Conservation (phyloP, 2,797 vertebrate species). For the Macropodus opercularis region DNA sequence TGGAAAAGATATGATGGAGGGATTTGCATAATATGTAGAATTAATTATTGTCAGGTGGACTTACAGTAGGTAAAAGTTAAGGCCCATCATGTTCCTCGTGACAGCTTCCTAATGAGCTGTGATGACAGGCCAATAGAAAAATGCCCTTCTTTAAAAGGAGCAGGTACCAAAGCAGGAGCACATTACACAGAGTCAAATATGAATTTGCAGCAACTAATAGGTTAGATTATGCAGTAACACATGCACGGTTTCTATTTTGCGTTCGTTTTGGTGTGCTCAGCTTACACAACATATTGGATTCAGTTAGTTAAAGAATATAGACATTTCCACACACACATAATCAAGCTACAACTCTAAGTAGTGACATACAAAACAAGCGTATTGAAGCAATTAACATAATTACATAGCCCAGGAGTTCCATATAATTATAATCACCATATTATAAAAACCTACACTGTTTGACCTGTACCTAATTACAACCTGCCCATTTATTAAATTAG, state of each 20-base stretch:
- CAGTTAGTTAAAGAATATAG: neutral
- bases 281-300: constrained; percentile 23
- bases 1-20: constrained; percentile 9
- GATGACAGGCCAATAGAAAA: constrained; percentile 23
- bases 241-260: too few species aligned
- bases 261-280: constrained; percentile 14
- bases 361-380: constrained; percentile 34
- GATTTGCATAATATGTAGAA: constrained; percentile 14
- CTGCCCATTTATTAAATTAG: constrained; percentile 37
- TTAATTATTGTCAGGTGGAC: constrained; percentile 32
- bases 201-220: constrained; percentile 36
- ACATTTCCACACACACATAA: constrained; percentile 15
- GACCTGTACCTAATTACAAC: constrained; percentile 46
- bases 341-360: constrained; percentile 28
- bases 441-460: constrained; percentile 25
- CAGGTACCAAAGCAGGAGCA: constrained; percentile 31
- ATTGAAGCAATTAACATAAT: constrained; percentile 40
- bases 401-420: constrained; percentile 23
- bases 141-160: constrained; percentile 8
- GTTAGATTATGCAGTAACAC: too few species aligned
- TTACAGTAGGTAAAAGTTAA: constrained; percentile 19
- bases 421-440: constrained; percentile 14
- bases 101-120: constrained; percentile 51
- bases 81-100: constrained; percentile 25
- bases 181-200: constrained; percentile 16